These are phyloP conservation scores for Nematolebias whitei DNA, from an alignment of 2,113 vertebrate species.

Conservation along the genomic window DNA sequence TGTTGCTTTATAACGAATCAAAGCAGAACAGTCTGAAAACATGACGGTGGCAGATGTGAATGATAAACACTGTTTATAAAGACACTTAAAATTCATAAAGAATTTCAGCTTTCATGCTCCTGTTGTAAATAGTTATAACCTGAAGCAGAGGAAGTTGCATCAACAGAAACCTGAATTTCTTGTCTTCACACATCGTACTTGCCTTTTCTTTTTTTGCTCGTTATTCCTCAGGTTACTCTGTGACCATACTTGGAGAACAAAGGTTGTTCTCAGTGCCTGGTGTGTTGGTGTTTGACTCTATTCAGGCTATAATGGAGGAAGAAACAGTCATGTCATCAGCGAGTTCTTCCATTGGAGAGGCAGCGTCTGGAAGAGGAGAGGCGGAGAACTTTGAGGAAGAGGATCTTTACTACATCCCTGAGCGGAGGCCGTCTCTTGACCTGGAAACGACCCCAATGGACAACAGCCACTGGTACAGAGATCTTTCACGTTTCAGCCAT, in stretches of 20 bases:
- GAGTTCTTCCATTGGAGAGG: conserved; percentile 44
- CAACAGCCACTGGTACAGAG: conserved; percentile 38
- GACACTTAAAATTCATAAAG: no score
- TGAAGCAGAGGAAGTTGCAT: background rate
- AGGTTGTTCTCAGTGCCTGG: background rate
- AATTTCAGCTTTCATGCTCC: no score
- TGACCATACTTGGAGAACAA: background rate
- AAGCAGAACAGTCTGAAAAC: no score
- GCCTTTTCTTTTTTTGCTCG: background rate
- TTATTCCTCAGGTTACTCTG: conserved; percentile 10
- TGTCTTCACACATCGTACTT: background rate
- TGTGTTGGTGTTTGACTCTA: background rate
- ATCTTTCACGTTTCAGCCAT: background rate
- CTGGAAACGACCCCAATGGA: conserved; percentile 52
- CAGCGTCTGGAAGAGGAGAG: conserved; percentile 36
- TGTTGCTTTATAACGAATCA: no score
- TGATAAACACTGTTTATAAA: no score
- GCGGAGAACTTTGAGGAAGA: conserved; percentile 23
- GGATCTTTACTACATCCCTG: conserved; percentile 48
- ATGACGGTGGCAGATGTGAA: no score
- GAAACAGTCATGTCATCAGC: background rate
- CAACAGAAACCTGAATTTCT: conserved; percentile 3
- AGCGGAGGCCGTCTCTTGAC: conserved; percentile 58
- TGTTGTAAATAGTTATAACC: background rate
- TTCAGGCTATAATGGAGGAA: conserved; percentile 37